These are phyloP conservation scores for Chrysodeixis includens DNA, from an alignment of 2,888 invertebrate genomes.

Conservation along the genomic window DNA sequence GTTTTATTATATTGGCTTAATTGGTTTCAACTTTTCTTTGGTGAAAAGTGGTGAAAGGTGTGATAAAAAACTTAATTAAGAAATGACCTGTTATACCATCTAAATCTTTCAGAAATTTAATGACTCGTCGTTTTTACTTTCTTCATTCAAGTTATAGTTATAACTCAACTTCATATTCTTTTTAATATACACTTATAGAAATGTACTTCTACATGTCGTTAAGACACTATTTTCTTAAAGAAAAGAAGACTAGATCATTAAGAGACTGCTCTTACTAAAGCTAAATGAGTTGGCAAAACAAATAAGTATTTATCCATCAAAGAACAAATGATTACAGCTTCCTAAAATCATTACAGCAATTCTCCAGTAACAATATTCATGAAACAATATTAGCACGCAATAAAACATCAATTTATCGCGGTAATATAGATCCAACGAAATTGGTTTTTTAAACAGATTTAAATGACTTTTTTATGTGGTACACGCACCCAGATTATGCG, in stretches of 20 bases:
- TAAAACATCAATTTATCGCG: conserved; percentile 27
- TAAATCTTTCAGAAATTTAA: too few species aligned
- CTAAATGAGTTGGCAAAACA: too few species aligned
- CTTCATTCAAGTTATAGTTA: too few species aligned
- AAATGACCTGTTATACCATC: too few species aligned
- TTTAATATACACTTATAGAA: too few species aligned
- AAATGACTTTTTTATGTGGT: conserved; percentile 2
- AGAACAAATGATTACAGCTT: background rate
- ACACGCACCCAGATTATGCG: background rate
- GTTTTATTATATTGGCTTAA: background rate
- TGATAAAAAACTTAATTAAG: too few species aligned
- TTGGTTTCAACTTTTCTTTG: background rate
- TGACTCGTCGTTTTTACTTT: too few species aligned
- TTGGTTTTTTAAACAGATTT: conserved; percentile 10
- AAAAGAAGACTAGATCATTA: too few species aligned
- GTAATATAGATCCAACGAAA: conserved; percentile 13
- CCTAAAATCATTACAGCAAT: background rate
- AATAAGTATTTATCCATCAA: background rate
- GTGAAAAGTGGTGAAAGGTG: background rate
- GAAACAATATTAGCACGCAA: conserved; percentile 22
- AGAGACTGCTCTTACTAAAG: too few species aligned
- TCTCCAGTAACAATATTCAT: conserved; percentile 13
- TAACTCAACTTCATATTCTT: too few species aligned
- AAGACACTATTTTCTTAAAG: too few species aligned
- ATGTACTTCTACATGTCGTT: too few species aligned